These are phyloP conservation scores for Neodon shergylaensis DNA, from an alignment of 2,113 vertebrate genomes.

Conservation along the genomic window DNA sequence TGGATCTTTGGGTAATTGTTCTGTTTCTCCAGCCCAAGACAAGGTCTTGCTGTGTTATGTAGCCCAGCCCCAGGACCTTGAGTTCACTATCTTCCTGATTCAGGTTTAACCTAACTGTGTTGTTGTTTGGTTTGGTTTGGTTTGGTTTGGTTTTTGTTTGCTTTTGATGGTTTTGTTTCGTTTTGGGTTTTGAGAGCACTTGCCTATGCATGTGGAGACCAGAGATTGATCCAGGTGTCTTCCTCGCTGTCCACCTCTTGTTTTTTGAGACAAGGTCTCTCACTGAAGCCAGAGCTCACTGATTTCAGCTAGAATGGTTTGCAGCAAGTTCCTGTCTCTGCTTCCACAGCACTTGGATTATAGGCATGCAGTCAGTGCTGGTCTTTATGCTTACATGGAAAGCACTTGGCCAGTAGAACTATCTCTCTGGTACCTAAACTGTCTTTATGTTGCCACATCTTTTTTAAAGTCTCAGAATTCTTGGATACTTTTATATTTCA, in stretches of 20 bases:
- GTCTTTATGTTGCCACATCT: constrained; percentile 27
- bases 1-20: not conserved
- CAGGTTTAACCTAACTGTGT: not conserved
- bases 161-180: not conserved
- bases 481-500: constrained; percentile 29
- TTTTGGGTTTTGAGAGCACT: not conserved
- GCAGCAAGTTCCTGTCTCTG: not conserved
- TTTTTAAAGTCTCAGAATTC: not conserved
- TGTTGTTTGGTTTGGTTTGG: not conserved
- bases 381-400: not conserved
- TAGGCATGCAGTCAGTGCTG: not conserved
- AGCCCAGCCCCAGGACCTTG: not conserved
- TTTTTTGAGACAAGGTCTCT: not conserved
- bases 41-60: not conserved
- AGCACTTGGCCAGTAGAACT: not conserved
- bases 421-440: not conserved
- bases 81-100: not conserved
- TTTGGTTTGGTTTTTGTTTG: not conserved
- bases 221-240: not conserved
- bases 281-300: not conserved
- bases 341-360: not conserved
- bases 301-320: not conserved
- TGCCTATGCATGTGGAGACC: not conserved
- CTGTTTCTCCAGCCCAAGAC: not conserved
- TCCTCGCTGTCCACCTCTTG: not conserved